These are phyloP conservation scores for Achlya flavicornis DNA, from an alignment of 2,888 invertebrate genomes.

Conservation along the genomic window DNA sequence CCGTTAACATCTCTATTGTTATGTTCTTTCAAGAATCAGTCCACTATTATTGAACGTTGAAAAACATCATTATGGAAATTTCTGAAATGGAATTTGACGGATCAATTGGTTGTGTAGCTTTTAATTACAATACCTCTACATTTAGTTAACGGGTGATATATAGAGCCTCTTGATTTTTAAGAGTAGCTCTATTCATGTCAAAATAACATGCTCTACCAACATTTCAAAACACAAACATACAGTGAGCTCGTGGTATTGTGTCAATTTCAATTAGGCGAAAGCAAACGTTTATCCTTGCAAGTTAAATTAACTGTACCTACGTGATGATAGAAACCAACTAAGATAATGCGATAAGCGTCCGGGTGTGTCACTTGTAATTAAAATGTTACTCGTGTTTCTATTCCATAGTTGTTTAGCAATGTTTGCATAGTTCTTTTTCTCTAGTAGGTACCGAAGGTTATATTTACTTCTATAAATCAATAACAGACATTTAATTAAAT, in stretches of 20 bases:
- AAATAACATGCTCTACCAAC: constrained; percentile 1
- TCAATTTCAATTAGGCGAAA: constrained; percentile 65
- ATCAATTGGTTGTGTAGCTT: no score
- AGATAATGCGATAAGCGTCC: constrained; percentile 30
- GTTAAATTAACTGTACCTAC: constrained; percentile 53
- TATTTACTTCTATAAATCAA: background rate
- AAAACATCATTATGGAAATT: no score
- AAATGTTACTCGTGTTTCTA: constrained; percentile 18
- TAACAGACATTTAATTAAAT: no score
- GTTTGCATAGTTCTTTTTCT: no score
- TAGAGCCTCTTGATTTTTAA: background rate
- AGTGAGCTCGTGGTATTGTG: constrained; percentile 23
- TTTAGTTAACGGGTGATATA: no score
- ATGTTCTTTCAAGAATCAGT: no score
- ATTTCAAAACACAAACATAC: background rate
- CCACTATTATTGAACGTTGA: no score
- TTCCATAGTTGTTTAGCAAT: constrained; percentile 1
- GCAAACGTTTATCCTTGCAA: constrained; percentile 48
- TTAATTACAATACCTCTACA: no score
- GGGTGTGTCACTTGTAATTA: constrained; percentile 34
- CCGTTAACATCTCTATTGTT: no score
- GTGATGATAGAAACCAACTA: constrained; percentile 32
- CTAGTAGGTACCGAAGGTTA: no score
- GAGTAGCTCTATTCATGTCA: background rate
- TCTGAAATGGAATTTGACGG: no score